These are phyloP conservation scores for Canis aureus DNA, from an alignment of 2,113 vertebrate genomes.

Conservation along the genomic window DNA sequence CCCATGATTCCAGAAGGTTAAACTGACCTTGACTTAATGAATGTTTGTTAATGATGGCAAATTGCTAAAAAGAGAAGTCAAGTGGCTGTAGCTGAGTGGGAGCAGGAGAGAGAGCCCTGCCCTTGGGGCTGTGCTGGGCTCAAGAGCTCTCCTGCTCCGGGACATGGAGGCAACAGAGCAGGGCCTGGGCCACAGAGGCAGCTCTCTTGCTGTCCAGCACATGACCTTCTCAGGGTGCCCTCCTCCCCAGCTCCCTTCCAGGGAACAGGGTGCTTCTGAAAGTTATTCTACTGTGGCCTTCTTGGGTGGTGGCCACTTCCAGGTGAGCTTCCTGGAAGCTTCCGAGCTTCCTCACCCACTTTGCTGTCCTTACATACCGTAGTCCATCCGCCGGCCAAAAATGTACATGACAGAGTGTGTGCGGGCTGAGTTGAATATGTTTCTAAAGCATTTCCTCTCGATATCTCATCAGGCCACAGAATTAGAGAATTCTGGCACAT, in stretches of 20 bases:
- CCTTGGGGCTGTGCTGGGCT: too few relatives aligned
- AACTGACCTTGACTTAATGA: neutral
- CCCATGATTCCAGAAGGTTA: neutral
- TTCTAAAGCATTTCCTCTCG: neutral
- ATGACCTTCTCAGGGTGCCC: neutral
- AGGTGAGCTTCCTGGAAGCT: too few relatives aligned
- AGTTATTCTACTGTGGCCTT: neutral
- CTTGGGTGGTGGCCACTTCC: too few relatives aligned
- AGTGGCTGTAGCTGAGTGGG: neutral
- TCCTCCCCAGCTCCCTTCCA: neutral
- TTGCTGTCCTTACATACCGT: rapidly evolving
- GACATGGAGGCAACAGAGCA: neutral
- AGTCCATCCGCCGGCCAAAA: rapidly evolving
- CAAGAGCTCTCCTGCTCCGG: rapidly evolving
- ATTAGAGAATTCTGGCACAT: neutral
- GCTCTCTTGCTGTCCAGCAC: neutral
- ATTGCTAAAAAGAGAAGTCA: neutral
- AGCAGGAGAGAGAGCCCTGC: neutral
- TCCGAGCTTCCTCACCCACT: too few relatives aligned
- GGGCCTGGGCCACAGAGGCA: neutral
- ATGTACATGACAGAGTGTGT: too few relatives aligned
- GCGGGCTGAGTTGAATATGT: rapidly evolving
- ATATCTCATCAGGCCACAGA: neutral
- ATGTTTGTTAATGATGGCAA: neutral
- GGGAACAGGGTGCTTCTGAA: too few relatives aligned